Evolutionary conservation across 64 coral and sea anemone genomes (phyloP).

Genomic region (Porites australiensis): DNA sequence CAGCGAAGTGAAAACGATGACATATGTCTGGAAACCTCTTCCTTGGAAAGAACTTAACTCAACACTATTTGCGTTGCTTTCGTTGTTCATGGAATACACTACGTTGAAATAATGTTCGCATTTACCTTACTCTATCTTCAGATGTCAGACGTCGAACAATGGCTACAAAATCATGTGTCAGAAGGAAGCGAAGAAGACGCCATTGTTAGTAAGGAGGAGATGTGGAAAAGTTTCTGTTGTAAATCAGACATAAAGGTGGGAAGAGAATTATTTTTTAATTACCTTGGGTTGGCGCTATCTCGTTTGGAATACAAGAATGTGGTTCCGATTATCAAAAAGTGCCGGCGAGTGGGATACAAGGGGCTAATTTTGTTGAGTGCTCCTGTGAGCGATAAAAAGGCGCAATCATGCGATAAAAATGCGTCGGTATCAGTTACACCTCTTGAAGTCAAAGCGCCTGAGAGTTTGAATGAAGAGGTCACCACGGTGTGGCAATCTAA

Average conservation of each 20-base stretch:
- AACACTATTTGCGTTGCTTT: too few species aligned
- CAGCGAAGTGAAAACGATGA: too few species aligned
- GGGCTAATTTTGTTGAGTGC: neutral
- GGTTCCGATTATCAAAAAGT: neutral
- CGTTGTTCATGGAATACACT: neutral
- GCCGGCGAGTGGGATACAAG: slow-evolving; percentile 42
- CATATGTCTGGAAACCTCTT: too few species aligned
- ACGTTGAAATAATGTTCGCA: neutral
- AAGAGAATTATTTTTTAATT: slow-evolving; percentile 32
- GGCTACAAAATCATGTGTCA: slow-evolving; percentile 15
- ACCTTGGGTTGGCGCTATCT: slow-evolving; percentile 26
- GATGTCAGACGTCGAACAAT: slow-evolving; percentile 19
- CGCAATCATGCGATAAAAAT: slow-evolving; percentile 10
- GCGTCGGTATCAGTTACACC: neutral
- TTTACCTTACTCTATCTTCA: neutral
- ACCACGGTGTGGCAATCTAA: too few species aligned
- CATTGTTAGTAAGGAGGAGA: slow-evolving; percentile 21
- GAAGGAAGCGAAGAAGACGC: neutral
- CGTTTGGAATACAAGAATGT: slow-evolving; percentile 21
- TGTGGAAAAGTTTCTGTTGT: slow-evolving; percentile 26
- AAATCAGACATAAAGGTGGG: slow-evolving; percentile 2
- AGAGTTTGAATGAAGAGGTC: neutral
- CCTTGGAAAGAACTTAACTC: too few species aligned
- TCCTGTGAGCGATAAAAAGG: neutral
- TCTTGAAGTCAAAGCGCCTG: slow-evolving; percentile 2